Percentiles rank a stretch among this genome's conserved stretches.
These are phyloP conservation scores for Corythornis leucogaster DNA, from an alignment of 2,797 vertebrate species.

Conservation along the genomic window DNA sequence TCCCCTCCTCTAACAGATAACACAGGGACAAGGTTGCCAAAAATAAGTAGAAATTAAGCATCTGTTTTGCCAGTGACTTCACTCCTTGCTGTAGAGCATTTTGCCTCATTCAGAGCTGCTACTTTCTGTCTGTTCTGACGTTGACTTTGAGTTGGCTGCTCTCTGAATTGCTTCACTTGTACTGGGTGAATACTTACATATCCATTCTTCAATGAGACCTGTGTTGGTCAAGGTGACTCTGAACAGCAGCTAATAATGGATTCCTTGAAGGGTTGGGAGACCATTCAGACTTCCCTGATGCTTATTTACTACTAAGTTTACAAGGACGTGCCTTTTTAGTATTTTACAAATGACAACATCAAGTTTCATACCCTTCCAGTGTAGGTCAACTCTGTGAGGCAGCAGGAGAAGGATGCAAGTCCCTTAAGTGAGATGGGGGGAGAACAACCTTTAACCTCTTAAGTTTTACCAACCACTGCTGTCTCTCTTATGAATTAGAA, in stretches of 20 bases:
- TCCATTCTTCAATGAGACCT: not conserved
- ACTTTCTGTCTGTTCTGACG: not conserved
- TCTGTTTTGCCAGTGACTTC: slow-evolving; percentile 29
- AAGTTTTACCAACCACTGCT: slow-evolving; percentile 33
- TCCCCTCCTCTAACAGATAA: not conserved
- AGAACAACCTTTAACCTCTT: not conserved
- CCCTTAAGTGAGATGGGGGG: not conserved
- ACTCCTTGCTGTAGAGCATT: not conserved
- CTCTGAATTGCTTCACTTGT: not conserved
- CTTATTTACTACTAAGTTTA: not conserved
- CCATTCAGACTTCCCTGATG: not conserved
- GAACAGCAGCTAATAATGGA: not conserved
- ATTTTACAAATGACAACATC: not conserved
- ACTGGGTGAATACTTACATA: not conserved
- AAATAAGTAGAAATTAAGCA: slow-evolving; percentile 45
- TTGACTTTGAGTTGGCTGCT: not conserved
- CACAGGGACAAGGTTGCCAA: slow-evolving; percentile 7
- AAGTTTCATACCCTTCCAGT: not conserved
- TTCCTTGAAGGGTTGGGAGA: not conserved
- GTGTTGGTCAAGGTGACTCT: not conserved
- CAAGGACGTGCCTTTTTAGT: not conserved
- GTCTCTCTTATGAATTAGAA: slow-evolving; percentile 45
- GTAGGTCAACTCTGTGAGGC: not conserved
- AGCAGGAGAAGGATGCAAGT: not conserved
- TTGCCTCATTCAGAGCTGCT: slow-evolving; percentile 20